Conservation (phyloP, 2,113 vertebrate genomes). For the Lonchura striata region DNA sequence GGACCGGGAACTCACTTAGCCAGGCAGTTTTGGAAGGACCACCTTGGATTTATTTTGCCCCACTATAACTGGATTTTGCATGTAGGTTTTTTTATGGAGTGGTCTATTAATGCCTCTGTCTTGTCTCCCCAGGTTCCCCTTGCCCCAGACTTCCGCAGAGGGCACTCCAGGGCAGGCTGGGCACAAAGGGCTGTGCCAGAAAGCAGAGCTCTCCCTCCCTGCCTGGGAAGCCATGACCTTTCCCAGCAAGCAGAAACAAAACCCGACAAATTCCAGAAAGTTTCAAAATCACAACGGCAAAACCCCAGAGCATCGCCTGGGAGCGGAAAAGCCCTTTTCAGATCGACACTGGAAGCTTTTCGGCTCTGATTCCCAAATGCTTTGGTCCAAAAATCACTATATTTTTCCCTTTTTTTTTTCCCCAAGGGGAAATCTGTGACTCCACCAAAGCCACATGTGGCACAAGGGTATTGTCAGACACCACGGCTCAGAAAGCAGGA, state of each 20-base stretch:
- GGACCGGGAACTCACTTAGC: not conserved
- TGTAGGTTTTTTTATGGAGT: not conserved
- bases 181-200: not conserved
- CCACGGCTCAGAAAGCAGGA: not conserved
- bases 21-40: slow-evolving; percentile 18
- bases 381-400: not conserved
- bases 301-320: slow-evolving; percentile 38
- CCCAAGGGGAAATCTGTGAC: not conserved
- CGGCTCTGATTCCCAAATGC: not conserved
- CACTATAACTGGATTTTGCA: not conserved
- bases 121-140: not conserved
- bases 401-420: not conserved
- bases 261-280: slow-evolving; percentile 60
- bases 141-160: rapidly evolving
- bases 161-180: not conserved
- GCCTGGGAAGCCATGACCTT: slow-evolving; percentile 35
- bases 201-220: slow-evolving; percentile 25
- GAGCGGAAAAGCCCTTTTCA: slow-evolving; percentile 33
- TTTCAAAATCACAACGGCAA: slow-evolving; percentile 48
- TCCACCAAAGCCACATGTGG: not conserved
- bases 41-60: not conserved
- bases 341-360: not conserved
- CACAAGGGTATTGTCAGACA: not conserved
- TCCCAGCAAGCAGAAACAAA: slow-evolving; percentile 64
- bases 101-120: not conserved